Base-by-base conservation (phyloP, 1,140 invertebrate species). In the Ctenoplectra terminalis region DNA sequence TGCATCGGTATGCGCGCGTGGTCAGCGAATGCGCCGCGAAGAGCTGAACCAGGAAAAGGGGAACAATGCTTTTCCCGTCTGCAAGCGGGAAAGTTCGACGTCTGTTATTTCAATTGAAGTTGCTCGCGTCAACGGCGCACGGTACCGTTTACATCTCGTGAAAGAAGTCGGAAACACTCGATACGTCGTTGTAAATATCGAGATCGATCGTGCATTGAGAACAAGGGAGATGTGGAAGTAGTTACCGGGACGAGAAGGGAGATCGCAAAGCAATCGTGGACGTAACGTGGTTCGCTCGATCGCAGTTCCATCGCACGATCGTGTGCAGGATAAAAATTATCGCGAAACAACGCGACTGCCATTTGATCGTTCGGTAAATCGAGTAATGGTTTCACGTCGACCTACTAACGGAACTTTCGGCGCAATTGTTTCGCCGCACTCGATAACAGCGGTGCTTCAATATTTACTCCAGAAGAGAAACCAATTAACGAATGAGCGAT, bases 1-100 rank as follows among this genome's bases (percentile, higher is more conserved):
- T 74, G 69, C 78, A 46, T 71, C 66, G 76, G 56, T 81, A 84
- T 66, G 79, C 76, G 78, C 78, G 85, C 81, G 67, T 37, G 76
- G 74, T 82, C 74, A 79, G 69, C 74, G 70, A 48, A 54, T 29
- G 31, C 67, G 52, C 34, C 31, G 31, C 4, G 11, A 5, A 34
- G 72, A 64, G 40, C 31, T 71, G 29, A 29, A 50, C 31, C 48
- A 54, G 48, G 64, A 78, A 86, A 82, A 85, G 73, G 61, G 71
- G 72, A 71, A 81, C 66, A 52, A 80, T 85, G 52, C 74, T 82
- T 82, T 43, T 43, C 83, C 37, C 31, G 20, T 61, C 52, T 26
- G 46, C 37, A 40, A 70, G 58, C 40, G 52, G 52, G 37, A 61
- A 66, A 58, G 5, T 6, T 40, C 54, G 60, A 29, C 20, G 54